Base-by-base conservation (phyloP, 2,797 vertebrate genomes). In the Capromys pilorides region DNA sequence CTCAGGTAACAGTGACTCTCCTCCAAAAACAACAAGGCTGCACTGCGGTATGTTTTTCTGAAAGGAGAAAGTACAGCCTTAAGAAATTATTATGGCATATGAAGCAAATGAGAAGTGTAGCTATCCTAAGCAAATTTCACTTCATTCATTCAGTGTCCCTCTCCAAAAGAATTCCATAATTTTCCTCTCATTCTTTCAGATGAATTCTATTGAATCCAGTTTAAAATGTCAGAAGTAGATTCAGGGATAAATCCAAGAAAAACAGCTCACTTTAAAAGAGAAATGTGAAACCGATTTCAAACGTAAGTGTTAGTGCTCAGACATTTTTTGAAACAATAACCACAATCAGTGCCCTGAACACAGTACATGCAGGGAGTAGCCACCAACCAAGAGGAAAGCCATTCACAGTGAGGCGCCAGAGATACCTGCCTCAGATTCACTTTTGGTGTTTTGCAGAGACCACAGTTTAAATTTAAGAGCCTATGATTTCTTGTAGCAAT, bases 161-260 rank as follows among this genome's bases (percentile, higher is more conserved):
- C 45, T 67, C 2, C 77, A 59, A 66, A 90, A 95, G 5, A 69
- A 61, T 67, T 93, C 51, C n/a, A 62, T 77, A 86, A 69, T 39
- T 93, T 96, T 91, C 36, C 67, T 88, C 78, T 93, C 33, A 78
- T 82, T 90, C 45, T 94, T 79, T 78, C 71, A 91, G 95, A 89
- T 81, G 66, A 95, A 93, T 86, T 93, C 89, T 66, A 93, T 26
- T 54, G 61, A 93, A 88, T 66, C n/a, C 64, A 83, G 45, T 80
- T 96, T 91, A 95, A 95, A 91, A 83, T 94, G 75, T 90, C 75
- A 71, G 93, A 95, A 95, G 85, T 85, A 92, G 59, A 93, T 81
- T 31, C 85, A 90, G 77, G 69, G 88, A 87, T 13, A 92, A 95
- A 93, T 87, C 91, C 96, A 97, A 95, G 89, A 93, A 95, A 97